Percentiles rank a stretch among this genome's conserved stretches.
These are phyloP conservation scores for Lepidurus apus DNA, from an alignment of 1,140 invertebrate species.

Conservation along the genomic window DNA sequence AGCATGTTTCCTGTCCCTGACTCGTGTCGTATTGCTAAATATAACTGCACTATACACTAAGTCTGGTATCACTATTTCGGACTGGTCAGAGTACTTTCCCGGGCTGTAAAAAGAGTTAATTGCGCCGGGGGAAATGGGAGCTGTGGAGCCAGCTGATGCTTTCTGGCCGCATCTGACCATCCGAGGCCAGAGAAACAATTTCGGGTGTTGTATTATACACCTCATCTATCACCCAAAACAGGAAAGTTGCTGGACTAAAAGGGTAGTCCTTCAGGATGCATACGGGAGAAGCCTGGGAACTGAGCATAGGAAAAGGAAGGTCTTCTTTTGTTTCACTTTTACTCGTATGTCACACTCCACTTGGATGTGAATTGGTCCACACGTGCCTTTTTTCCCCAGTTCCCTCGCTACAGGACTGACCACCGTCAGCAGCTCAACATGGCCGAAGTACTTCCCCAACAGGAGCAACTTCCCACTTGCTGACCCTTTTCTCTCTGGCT, in stretches of 20 bases:
- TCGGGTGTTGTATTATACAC: constrained; percentile 16
- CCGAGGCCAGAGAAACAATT: not conserved
- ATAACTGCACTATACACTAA: not conserved
- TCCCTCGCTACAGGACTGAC: not conserved
- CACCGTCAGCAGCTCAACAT: not conserved
- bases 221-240: constrained; percentile 12
- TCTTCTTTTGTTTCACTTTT: constrained; percentile 10
- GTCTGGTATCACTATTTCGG: not conserved
- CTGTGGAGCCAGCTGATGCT: not conserved
- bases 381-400: constrained; percentile 3
- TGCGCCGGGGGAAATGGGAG: not conserved
- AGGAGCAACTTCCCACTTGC: not conserved
- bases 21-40: not conserved
- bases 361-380: not conserved
- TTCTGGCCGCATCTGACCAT: not conserved
- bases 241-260: constrained; percentile 14
- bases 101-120: constrained; percentile 1
- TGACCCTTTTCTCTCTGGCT: not conserved
- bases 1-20: not conserved
- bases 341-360: constrained; percentile 14
- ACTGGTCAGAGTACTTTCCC: not conserved
- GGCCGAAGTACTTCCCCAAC: no score
- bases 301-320: not conserved
- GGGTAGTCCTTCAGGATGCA: not conserved
- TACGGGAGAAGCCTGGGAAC: constrained; percentile 9